Evolutionary conservation across 2,888 invertebrate genomes (phyloP).

Genomic region (Diarsia rubi): DNA sequence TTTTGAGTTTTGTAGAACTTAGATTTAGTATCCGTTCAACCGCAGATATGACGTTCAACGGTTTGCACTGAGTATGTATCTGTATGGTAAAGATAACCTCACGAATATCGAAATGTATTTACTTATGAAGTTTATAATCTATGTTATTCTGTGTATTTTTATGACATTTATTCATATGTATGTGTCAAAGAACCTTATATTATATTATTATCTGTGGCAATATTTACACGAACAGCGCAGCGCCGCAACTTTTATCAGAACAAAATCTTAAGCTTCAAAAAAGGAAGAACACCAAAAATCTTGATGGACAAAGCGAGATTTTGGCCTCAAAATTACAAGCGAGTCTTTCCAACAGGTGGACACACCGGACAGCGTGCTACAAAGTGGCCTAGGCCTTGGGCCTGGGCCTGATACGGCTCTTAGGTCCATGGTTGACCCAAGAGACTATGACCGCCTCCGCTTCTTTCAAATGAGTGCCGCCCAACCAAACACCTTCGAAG

Average conservation of each 20-base stretch:
- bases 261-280: neutral
- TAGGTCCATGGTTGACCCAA: constrained; percentile 94
- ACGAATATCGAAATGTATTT: constrained; percentile 8
- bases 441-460: constrained; percentile 96
- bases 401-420: constrained; percentile 93
- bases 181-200: neutral
- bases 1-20: constrained; percentile 46
- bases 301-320: constrained; percentile 22
- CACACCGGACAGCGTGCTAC: constrained; percentile 94
- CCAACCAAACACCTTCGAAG: constrained; percentile 96
- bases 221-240: neutral
- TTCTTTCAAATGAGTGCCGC: constrained; percentile 96
- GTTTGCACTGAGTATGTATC: constrained; percentile 22
- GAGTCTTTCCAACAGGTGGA: constrained; percentile 92
- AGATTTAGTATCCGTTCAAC: constrained; percentile 43
- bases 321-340: constrained; percentile 59
- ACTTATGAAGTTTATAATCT: neutral
- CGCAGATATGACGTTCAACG: constrained; percentile 23
- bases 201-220: neutral
- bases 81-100: constrained; percentile 8
- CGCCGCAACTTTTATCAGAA: neutral
- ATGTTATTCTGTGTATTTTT: constrained; percentile 21
- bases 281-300: neutral
- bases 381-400: constrained; percentile 93
- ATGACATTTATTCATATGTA: constrained; percentile 25